A percentile compares a stretch with the other conserved stretches of the same genome.
phyloP scores from a whole-genome alignment of 2,888 invertebrate species.

The Hyposoter dolosus region DNA sequence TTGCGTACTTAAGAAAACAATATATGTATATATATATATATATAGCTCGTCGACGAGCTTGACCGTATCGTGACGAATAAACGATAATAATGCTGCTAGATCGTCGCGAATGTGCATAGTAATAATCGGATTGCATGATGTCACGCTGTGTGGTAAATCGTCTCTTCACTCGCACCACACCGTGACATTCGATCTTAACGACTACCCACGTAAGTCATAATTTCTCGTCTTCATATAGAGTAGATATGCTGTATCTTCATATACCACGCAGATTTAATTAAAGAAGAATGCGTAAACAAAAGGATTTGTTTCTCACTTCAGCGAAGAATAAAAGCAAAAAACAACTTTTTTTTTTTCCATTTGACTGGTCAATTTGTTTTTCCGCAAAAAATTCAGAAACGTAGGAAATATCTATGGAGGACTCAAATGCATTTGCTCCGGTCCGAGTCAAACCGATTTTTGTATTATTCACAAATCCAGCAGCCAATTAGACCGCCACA shows the following conservation, averaged over 20 bases:
- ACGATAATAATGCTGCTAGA: constrained; percentile 59
- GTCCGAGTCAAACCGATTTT: neutral
- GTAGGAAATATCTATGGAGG: neutral
- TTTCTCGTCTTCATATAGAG: constrained; percentile 29
- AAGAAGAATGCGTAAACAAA: neutral
- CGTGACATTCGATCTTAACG: constrained; percentile 56
- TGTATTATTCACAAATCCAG: neutral
- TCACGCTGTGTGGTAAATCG: constrained; percentile 55
- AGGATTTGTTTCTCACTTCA: neutral
- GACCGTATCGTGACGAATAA: constrained; percentile 60
- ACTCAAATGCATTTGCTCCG: neutral
- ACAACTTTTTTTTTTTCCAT: neutral
- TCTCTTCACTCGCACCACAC: constrained; percentile 31
- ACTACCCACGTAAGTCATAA: constrained; percentile 61
- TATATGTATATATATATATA: constrained; percentile 7
- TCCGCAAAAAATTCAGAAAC: neutral
- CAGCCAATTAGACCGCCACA: neutral
- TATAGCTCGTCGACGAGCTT: constrained; percentile 45
- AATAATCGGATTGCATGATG: constrained; percentile 65
- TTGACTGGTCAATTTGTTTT: neutral
- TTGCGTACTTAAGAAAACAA: constrained; percentile 23
- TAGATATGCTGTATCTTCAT: neutral
- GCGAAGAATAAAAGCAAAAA: too few relatives aligned
- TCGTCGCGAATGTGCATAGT: constrained; percentile 64
- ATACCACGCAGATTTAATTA: neutral